Percentiles rank a stretch among this genome's conserved stretches.
phyloP scores from a whole-genome alignment of 35 echinoderm and acorn worm genomes.

The Acanthaster planci region DNA sequence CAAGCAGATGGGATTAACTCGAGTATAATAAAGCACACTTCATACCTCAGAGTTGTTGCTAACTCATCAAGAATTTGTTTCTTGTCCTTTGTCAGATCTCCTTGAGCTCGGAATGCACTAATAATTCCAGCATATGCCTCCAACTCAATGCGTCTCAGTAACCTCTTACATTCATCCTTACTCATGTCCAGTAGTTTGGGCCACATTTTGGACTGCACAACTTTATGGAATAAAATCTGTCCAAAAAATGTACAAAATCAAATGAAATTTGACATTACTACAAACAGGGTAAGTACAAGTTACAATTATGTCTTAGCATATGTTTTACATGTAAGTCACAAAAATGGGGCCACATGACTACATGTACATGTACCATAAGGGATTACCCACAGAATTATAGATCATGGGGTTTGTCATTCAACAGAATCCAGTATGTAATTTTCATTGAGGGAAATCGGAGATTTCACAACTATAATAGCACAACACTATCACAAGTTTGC shows the following conservation, averaged over 20 bases:
- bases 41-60: constrained; percentile 66
- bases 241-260: not conserved
- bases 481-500: too few relatives aligned
- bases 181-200: constrained; percentile 76
- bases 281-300: too few relatives aligned
- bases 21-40: not conserved
- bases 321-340: too few relatives aligned
- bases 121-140: constrained; percentile 89
- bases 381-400: too few relatives aligned
- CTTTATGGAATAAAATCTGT: not conserved
- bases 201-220: constrained; percentile 60
- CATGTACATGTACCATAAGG: too few relatives aligned
- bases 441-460: too few relatives aligned
- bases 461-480: too few relatives aligned
- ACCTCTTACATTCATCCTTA: constrained; percentile 64
- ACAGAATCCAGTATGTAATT: too few relatives aligned
- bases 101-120: constrained; percentile 83
- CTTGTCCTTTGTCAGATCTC: constrained; percentile 76
- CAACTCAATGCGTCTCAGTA: constrained; percentile 75
- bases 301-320: too few relatives aligned
- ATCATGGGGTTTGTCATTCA: too few relatives aligned
- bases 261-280: not conserved
- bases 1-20: too few relatives aligned
- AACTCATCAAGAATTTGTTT: constrained; percentile 65
- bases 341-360: too few relatives aligned